Evolutionary conservation across 2,888 invertebrate genomes (phyloP), one percentile per base, ranked within the genome.

Genomic region (Ophion slaviceki): DNA sequence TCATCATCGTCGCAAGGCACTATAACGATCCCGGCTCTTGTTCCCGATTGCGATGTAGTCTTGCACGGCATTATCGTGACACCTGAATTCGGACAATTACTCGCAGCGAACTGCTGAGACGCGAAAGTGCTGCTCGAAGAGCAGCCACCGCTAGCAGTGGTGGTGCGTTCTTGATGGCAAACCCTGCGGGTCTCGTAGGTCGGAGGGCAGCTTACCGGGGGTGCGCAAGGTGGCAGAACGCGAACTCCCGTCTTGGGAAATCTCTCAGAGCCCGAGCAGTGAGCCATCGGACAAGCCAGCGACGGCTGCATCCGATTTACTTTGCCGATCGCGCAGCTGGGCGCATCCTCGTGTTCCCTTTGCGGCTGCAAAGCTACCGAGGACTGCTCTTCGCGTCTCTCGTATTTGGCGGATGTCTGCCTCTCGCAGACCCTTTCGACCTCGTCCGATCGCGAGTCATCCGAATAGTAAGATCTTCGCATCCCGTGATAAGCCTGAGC

Each of bases 111-210:
- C 20, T 74, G 80, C 14, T 71, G 64, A 4, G 80, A 36, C 2
- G 64, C 74, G 36, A 59, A 81, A 17, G 53, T 8, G 82, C 76
- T 77, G 83, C 84, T 84, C 62, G 76, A 57, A 79, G 53, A 53
- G 53, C 17, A 11, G 11, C 53, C 40, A 5, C 40, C 8, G 11
- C 0, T 53, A 5, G 14, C 17, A 1, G 8, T 53, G 53, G 87
- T 28, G 83, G 79, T 72, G 32, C 86, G 84, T 53, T 87, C 80
- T 40, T 86, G 71, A 66, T 88, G 88, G 20, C 94, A 93, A 87
- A 93, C 94, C 93, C 92, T 94, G 90, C 92, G 89, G 91, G 90
- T 93, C 91, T 91, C 94, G 93, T 92, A 94, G 88, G 90, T 93
- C 90, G 90, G 94, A 90, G 77, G 80, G 45, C 90, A 94, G 92